These are phyloP conservation scores for Zele albiditarsus DNA, from an alignment of 2,888 invertebrate genomes.

Conservation along the genomic window DNA sequence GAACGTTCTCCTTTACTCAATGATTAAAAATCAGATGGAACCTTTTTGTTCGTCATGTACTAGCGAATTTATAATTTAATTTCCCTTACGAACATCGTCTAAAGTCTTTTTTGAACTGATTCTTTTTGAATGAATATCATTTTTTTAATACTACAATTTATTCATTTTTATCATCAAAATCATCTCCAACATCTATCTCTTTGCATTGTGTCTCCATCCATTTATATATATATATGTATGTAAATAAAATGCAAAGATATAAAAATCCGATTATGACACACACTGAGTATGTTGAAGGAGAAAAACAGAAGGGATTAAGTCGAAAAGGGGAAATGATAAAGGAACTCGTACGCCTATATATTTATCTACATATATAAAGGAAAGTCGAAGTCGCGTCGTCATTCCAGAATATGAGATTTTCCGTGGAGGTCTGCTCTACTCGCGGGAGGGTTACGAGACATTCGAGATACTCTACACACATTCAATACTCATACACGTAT, in stretches of 20 bases:
- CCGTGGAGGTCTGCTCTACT: slow-evolving; percentile 48
- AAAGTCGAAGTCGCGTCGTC: slow-evolving; percentile 65
- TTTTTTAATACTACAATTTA: too few relatives aligned
- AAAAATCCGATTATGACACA: slow-evolving; percentile 31
- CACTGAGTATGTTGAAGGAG: slow-evolving; percentile 22
- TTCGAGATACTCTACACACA: not conserved
- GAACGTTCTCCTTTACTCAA: too few relatives aligned
- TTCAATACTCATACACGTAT: slow-evolving; percentile 13
- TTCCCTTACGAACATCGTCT: too few relatives aligned
- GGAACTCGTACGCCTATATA: not conserved
- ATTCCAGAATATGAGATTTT: slow-evolving; percentile 69
- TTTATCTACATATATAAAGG: slow-evolving; percentile 47
- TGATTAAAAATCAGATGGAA: too few relatives aligned
- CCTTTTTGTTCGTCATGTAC: too few relatives aligned
- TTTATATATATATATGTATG: not conserved
- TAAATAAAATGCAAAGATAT: slow-evolving; percentile 28
- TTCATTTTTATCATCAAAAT: too few relatives aligned
- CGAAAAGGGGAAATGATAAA: slow-evolving; percentile 26
- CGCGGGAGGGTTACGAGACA: slow-evolving; percentile 44
- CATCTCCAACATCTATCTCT: too few relatives aligned
- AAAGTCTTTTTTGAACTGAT: too few relatives aligned
- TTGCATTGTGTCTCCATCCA: not conserved
- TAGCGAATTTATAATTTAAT: too few relatives aligned
- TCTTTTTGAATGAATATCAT: too few relatives aligned
- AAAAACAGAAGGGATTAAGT: slow-evolving; percentile 17